A percentile compares a stretch with the other conserved stretches of the same genome.
phyloP scores from a whole-genome alignment of 2,888 invertebrate species.

The Suillia variegata region DNA sequence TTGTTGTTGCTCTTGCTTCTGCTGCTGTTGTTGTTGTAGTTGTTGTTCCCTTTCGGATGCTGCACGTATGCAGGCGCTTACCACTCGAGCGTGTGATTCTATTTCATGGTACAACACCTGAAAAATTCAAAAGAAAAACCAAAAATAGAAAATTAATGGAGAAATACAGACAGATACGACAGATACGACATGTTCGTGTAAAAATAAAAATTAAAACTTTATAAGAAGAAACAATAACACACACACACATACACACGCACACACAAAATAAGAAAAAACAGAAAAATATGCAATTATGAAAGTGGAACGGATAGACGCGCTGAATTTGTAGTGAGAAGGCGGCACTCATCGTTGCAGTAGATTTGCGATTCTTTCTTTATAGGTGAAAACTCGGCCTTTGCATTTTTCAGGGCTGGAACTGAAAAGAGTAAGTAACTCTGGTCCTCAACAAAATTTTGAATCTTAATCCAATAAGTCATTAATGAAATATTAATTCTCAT shows the following conservation, averaged over 20 bases:
- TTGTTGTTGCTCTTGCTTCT: constrained; percentile 33
- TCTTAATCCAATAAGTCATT: too few species aligned
- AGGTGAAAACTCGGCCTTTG: too few species aligned
- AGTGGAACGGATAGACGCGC: not conserved
- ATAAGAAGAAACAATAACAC: not conserved
- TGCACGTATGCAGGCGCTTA: constrained; percentile 78
- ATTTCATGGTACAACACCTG: constrained; percentile 93
- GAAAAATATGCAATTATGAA: not conserved
- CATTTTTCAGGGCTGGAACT: too few species aligned
- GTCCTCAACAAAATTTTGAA: too few species aligned
- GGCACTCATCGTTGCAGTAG: too few species aligned
- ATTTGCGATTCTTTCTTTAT: too few species aligned
- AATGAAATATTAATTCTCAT: too few species aligned
- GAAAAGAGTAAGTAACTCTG: too few species aligned
- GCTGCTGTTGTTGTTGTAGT: constrained; percentile 28
- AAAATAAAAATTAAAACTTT: not conserved
- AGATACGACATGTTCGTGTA: too few species aligned
- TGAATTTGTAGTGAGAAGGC: too few species aligned
- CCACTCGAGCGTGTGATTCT: constrained; percentile 87
- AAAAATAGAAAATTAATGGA: constrained; percentile 12
- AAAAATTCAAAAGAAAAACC: constrained; percentile 39
- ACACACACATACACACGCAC: not conserved
- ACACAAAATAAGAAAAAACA: not conserved
- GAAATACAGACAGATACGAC: too few species aligned
- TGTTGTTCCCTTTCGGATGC: constrained; percentile 64